Evolutionary conservation across 2,797 vertebrate species (phyloP).

Genomic region (Xiphorhynchus erythropygius): DNA sequence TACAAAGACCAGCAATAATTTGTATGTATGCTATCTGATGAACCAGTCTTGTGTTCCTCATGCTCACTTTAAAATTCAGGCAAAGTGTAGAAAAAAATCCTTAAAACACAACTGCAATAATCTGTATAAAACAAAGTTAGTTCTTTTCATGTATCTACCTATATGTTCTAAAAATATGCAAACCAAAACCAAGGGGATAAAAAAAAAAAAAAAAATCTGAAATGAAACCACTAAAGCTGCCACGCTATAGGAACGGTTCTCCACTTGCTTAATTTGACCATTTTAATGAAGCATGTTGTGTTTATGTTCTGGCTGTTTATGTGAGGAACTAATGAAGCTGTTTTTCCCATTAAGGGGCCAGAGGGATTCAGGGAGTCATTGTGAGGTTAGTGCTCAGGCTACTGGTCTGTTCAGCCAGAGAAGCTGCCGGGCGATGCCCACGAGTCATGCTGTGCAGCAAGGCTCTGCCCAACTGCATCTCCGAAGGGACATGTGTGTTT

Average conservation of each 20-base stretch:
- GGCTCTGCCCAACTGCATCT: slow-evolving; percentile 1
- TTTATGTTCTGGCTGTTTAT: slow-evolving; percentile 48
- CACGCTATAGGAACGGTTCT: background rate
- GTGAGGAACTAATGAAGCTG: slow-evolving; percentile 31
- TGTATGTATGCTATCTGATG: background rate
- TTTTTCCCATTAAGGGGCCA: background rate
- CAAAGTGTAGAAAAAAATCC: background rate
- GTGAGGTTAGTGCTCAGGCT: background rate
- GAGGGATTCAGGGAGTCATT: background rate
- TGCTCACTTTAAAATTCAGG: background rate
- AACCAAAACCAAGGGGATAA: fast-evolving
- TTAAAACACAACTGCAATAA: background rate
- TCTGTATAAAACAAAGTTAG: background rate
- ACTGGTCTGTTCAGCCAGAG: background rate
- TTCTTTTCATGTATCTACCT: background rate
- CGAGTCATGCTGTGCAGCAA: background rate
- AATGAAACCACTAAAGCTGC: background rate
- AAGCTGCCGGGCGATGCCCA: background rate
- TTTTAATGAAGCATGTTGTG: slow-evolving; percentile 48
- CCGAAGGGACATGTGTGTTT: slow-evolving; percentile 1
- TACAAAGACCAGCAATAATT: background rate
- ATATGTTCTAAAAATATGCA: background rate
- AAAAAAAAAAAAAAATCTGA: background rate
- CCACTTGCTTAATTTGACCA: slow-evolving; percentile 23
- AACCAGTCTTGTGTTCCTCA: background rate